A percentile compares a stretch with the other conserved stretches of the same genome.
phyloP scores from a whole-genome alignment of 1,140 invertebrate genomes.

The Heliothis virescens region DNA sequence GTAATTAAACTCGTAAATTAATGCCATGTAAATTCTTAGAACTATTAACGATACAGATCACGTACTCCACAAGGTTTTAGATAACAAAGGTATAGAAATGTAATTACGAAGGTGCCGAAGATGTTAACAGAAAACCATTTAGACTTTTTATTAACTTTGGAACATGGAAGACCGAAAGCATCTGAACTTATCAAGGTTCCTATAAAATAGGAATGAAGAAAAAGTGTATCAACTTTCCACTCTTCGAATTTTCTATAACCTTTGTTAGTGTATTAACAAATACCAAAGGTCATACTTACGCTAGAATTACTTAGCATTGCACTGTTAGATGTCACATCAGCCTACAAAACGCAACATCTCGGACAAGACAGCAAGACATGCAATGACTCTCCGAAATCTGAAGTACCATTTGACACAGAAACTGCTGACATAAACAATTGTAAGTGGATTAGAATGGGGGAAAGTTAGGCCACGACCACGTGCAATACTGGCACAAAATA shows the following conservation, averaged over 20 bases:
- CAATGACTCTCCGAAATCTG: conserved; percentile 7
- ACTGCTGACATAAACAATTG: conserved; percentile 18
- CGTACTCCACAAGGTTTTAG: background rate
- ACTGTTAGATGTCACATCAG: too few relatives aligned
- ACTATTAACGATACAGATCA: background rate
- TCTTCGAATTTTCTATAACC: too few relatives aligned
- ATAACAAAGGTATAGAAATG: background rate
- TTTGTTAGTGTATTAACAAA: too few relatives aligned
- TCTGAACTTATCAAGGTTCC: too few relatives aligned
- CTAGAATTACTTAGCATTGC: background rate
- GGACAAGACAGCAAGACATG: background rate
- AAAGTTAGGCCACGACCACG: conserved; percentile 30
- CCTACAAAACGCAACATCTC: background rate
- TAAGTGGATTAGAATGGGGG: conserved; percentile 32
- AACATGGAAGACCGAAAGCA: too few relatives aligned
- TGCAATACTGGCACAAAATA: conserved; percentile 45
- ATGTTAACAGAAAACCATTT: background rate
- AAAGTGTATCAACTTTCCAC: too few relatives aligned
- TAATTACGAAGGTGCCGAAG: background rate
- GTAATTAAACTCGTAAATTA: conserved; percentile 17
- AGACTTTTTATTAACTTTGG: background rate
- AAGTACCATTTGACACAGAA: conserved; percentile 31
- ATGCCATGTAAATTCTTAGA: background rate
- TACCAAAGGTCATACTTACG: too few relatives aligned
- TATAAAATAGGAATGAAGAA: too few relatives aligned